Percentiles rank a stretch among this genome's conserved stretches.
phyloP scores from a whole-genome alignment of 2,113 vertebrate genomes.

The Rhea americana region DNA sequence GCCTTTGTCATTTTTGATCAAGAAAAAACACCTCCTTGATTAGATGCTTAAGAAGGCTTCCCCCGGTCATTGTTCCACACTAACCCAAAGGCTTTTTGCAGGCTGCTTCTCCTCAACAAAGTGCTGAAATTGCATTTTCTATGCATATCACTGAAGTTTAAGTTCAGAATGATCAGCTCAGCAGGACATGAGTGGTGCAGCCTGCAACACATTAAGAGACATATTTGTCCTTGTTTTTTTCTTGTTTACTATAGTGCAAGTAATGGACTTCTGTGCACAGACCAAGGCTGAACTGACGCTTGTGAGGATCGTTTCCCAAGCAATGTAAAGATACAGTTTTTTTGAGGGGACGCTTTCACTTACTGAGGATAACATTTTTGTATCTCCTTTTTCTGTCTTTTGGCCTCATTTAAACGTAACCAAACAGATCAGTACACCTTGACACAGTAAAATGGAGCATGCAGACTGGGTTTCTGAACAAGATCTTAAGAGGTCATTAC shows the following conservation, averaged over 20 bases:
- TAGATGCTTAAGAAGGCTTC: background rate
- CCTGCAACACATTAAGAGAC: background rate
- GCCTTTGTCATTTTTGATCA: background rate
- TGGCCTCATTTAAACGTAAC: background rate
- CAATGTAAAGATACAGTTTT: background rate
- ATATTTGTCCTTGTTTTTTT: no score
- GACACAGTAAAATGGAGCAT: background rate
- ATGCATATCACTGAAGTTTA: background rate
- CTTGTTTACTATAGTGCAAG: background rate
- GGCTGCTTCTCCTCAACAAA: background rate
- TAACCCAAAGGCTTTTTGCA: background rate
- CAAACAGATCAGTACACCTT: background rate
- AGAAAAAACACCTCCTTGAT: background rate
- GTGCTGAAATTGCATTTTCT: background rate
- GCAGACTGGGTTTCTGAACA: background rate
- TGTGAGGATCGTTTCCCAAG: background rate
- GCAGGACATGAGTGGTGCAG: background rate
- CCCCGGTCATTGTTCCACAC: background rate
- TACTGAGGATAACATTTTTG: background rate
- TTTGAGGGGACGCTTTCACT: background rate
- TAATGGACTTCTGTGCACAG: background rate
- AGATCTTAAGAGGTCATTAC: background rate
- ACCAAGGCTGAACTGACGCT: background rate
- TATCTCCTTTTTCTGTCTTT: background rate
- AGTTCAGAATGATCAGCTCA: background rate